A percentile compares a stretch with the other conserved stretches of the same genome.
Conservation (phyloP, 2,113 vertebrate species). For the Kryptolebias marmoratus region DNA sequence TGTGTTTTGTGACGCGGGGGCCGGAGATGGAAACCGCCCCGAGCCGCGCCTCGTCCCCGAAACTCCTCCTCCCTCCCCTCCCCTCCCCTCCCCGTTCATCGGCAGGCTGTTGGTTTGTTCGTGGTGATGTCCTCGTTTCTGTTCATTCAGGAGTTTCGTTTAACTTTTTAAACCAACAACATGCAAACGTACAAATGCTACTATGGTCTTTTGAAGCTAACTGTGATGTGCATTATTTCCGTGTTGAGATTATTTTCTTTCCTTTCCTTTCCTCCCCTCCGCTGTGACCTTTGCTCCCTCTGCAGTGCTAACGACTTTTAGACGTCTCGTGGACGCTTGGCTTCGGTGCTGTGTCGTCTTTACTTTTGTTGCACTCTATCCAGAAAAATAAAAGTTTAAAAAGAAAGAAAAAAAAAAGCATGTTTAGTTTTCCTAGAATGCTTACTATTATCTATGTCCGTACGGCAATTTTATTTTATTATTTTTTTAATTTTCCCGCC, state of each 20-base stretch:
- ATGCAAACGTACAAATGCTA: conserved; percentile 71
- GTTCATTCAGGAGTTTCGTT: conserved; percentile 67
- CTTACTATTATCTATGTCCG: conserved; percentile 69
- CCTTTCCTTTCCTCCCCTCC: conserved; percentile 77
- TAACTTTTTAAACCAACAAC: conserved; percentile 51
- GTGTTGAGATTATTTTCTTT: conserved; percentile 74
- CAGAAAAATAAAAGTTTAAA: conserved; percentile 61
- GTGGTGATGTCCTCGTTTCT: conserved; percentile 70
- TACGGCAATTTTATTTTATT: conserved; percentile 67
- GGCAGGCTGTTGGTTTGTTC: conserved; percentile 51
- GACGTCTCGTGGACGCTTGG: conserved; percentile 93
- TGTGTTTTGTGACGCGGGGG: conserved; percentile 55
- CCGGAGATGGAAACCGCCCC: conserved; percentile 26
- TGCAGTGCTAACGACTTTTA: conserved; percentile 93
- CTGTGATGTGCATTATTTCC: conserved; percentile 86
- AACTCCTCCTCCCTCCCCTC: too few species aligned
- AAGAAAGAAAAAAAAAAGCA: conserved; percentile 54
- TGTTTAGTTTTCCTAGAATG: conserved; percentile 85
- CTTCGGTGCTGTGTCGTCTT: conserved; percentile 93
- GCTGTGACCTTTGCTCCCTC: conserved; percentile 85
- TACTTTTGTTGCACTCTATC: conserved; percentile 85
- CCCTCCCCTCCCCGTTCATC: not conserved
- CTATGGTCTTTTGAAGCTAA: conserved; percentile 79
- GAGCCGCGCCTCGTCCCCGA: not conserved
- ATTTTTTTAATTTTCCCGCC: conserved; percentile 41